phyloP scores from a whole-genome alignment of 2,113 vertebrate species.

The Chauna torquata region DNA sequence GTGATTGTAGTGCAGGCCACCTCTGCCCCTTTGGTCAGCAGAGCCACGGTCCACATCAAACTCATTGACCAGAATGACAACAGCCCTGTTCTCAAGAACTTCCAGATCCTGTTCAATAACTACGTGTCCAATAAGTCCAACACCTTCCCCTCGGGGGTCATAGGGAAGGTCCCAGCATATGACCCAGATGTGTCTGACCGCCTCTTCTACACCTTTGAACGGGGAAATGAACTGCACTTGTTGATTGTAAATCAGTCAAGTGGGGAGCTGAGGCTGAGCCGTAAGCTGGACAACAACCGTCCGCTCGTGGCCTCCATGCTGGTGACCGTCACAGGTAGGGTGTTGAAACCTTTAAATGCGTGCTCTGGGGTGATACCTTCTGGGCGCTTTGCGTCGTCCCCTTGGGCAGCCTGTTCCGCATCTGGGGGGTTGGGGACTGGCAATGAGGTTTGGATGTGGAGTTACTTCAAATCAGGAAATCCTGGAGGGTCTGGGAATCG shows the following conservation, averaged over 20 bases:
- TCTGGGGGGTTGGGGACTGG: rapidly evolving
- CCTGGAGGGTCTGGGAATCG: neutral
- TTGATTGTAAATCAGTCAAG: constrained; percentile 95
- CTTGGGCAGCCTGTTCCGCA: neutral
- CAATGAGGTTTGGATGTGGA: neutral
- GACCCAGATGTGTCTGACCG: constrained; percentile 94
- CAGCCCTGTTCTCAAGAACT: constrained; percentile 90
- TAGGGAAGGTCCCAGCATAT: constrained; percentile 92
- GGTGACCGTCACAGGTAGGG: constrained; percentile 96
- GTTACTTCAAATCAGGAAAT: neutral
- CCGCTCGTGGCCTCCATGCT: constrained; percentile 95
- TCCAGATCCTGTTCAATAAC: constrained; percentile 99
- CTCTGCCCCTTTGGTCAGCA: constrained; percentile 94
- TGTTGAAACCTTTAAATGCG: neutral
- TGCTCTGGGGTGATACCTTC: neutral
- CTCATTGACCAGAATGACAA: constrained; percentile 98
- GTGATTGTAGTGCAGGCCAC: constrained; percentile 98
- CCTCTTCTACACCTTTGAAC: constrained; percentile 94
- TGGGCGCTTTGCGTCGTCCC: rapidly evolving
- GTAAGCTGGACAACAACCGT: constrained; percentile 97
- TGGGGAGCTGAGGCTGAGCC: constrained; percentile 93
- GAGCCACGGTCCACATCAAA: constrained; percentile 90
- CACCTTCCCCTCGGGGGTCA: constrained; percentile 93
- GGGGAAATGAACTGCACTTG: constrained; percentile 94
- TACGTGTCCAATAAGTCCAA: constrained; percentile 97